A percentile compares a stretch with the other conserved stretches of the same genome.
These are phyloP conservation scores for Brachionus paranguensis DNA, from an alignment of 1,140 invertebrate species.

Conservation along the genomic window DNA sequence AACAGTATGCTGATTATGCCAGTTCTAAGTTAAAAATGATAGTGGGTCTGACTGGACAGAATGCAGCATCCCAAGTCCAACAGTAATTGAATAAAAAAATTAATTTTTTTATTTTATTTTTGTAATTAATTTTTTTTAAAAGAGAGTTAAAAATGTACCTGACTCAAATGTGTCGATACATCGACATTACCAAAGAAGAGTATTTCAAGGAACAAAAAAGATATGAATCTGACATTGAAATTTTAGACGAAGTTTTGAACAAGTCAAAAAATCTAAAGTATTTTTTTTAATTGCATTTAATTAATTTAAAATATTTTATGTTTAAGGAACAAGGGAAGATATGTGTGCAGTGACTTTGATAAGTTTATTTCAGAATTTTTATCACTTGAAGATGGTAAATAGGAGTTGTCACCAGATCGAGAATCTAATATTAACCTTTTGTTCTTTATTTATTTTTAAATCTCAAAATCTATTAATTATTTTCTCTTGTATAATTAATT, in stretches of 20 bases:
- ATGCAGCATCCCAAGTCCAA: constrained; percentile 97
- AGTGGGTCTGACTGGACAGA: constrained; percentile 93
- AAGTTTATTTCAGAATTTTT: constrained; percentile 33
- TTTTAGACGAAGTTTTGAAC: background rate
- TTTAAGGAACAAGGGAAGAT: constrained; percentile 30
- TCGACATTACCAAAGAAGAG: constrained; percentile 31
- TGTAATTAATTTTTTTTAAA: background rate
- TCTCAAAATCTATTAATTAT: background rate
- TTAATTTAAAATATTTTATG: background rate
- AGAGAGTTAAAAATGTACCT: constrained; percentile 34
- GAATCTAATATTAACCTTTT: background rate
- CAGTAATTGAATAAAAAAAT: constrained; percentile 63
- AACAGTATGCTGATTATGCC: constrained; percentile 90
- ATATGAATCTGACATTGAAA: background rate
- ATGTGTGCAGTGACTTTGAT: constrained; percentile 27
- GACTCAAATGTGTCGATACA: constrained; percentile 26
- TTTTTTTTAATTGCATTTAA: background rate
- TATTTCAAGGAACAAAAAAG: constrained; percentile 37
- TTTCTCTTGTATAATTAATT: background rate
- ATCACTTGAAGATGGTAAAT: background rate
- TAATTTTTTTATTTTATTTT: background rate
- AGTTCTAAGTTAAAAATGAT: constrained; percentile 87
- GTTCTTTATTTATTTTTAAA: background rate
- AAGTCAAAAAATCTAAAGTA: constrained; percentile 2
- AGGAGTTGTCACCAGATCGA: background rate